Evolutionary conservation across 2,797 vertebrate species (phyloP).

Genomic region (Clarias laeviceps): DNA sequence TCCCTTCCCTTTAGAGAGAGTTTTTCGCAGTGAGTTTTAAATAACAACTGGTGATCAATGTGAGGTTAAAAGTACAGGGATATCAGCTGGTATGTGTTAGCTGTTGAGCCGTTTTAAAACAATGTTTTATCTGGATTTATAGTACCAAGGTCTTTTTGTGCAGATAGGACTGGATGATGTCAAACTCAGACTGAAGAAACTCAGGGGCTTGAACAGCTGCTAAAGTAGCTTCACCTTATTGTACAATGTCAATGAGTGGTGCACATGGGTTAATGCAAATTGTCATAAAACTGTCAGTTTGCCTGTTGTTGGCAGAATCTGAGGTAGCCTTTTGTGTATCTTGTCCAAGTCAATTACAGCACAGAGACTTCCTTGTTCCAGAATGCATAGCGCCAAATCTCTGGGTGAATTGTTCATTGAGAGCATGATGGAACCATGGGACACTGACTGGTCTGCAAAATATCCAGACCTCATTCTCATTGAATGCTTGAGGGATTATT

Average conservation of each 20-base stretch:
- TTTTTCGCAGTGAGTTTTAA: not conserved
- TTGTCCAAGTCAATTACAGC: not conserved
- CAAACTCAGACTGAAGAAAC: not conserved
- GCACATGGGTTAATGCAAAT: not conserved
- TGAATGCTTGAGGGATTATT: not conserved
- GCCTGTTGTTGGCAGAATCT: not conserved
- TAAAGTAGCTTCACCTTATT: constrained; percentile 6
- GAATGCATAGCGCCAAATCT: not conserved
- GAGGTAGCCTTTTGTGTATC: not conserved
- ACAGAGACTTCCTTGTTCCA: not conserved
- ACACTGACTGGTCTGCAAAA: constrained; percentile 2
- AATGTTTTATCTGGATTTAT: not conserved
- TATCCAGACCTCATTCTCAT: constrained; percentile 1
- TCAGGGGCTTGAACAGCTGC: not conserved
- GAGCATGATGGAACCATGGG: not conserved
- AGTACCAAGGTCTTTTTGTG: not conserved
- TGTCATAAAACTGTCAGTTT: not conserved
- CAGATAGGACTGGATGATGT: not conserved
- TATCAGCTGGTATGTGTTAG: not conserved
- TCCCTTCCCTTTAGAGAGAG: not conserved
- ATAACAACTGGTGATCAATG: not conserved
- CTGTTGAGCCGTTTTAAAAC: not conserved
- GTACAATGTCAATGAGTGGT: not conserved
- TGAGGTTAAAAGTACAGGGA: not conserved
- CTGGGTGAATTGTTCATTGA: constrained; percentile 1